Conservation (phyloP, 92 coral and sea anemone species). For the Palythoa grandiflora region DNA sequence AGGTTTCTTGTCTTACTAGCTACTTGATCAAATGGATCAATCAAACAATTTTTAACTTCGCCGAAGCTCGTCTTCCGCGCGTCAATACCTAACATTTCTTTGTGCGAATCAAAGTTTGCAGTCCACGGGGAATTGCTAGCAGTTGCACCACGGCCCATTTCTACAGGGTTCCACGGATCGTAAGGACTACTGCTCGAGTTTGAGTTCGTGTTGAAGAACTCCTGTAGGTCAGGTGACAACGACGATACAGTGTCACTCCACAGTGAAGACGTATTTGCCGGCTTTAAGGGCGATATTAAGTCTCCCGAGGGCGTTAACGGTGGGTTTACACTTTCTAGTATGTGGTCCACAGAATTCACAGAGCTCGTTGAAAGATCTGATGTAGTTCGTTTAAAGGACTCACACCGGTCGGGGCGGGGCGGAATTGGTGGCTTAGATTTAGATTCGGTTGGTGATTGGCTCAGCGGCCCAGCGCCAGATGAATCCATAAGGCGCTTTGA, state of each 20-base stretch:
- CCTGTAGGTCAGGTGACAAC: conserved; percentile 36
- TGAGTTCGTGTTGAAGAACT: conserved; percentile 30
- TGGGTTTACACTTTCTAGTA: conserved; percentile 31
- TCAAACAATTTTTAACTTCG: background rate
- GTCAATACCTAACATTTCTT: conserved; percentile 7
- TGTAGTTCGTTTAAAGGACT: conserved; percentile 13
- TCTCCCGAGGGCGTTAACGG: conserved; percentile 19
- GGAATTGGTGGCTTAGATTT: conserved; percentile 30
- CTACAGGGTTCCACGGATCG: conserved; percentile 26
- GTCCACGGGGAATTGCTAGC: conserved; percentile 2
- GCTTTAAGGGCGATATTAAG: conserved; percentile 38
- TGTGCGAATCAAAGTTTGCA: conserved; percentile 28
- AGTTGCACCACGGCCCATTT: background rate
- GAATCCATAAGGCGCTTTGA: conserved; percentile 34
- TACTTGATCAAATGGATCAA: conserved; percentile 20
- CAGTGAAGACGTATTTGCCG: conserved; percentile 20
- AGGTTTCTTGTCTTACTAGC: conserved; percentile 3
- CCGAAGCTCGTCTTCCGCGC: background rate
- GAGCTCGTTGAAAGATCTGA: conserved; percentile 38
- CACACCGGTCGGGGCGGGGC: conserved; percentile 34
- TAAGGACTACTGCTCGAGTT: background rate
- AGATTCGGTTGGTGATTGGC: conserved; percentile 17
- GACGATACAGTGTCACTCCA: conserved; percentile 44
- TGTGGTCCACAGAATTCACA: conserved; percentile 41
- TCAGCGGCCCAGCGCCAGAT: background rate